Evolutionary conservation across 2,888 invertebrate species (phyloP), one percentile per base, ranked within the genome.

Genomic region (Atherix ibis): DNA sequence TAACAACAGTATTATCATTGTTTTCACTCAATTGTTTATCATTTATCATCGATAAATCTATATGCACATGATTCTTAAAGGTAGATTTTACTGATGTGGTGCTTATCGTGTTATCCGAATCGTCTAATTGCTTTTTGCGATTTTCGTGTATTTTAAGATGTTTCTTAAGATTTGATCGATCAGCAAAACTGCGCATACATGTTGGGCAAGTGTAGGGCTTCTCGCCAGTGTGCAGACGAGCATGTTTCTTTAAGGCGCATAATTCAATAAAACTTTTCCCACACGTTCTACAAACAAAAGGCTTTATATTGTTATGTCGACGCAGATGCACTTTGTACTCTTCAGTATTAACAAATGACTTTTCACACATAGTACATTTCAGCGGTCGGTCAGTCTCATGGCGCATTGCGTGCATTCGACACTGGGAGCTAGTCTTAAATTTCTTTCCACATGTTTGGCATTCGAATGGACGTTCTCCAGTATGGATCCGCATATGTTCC

Each of bases 401-500:
- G 8, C 41, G 30, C 18, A 73, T 67, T 13, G 69, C 59, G 48
- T 80, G 80, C 41, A 77, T 62, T 30, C 74, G 71, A 48, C 68
- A 73, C 53, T 79, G 80, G 14, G 77, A 78, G 8, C 76, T 36
- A n/a, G 36, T 36, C 13, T 36, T 36, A 57, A 82, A 83, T 38
- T 67, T 66, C 14, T 73, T 67, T 15, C 70, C 68, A 44, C 81
- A 81, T 29, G 66, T 59, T 26, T 66, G 58, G 53, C 84, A 85
- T 41, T 64, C 63, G 56, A 72, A 84, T 0, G 84, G 85, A 47
- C 79, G 78, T 53, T 80, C 81, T 0, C 82, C 78, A 1, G 66
- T 81, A 57, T 84, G 83, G 45, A 77, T 79, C 36, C 83, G 68
- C 55, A 69, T 66, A 58, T 84, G 83, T 47, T 81, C 81, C 26